Base-by-base conservation (phyloP, 2,113 vertebrate genomes). In the Gallinago media region DNA sequence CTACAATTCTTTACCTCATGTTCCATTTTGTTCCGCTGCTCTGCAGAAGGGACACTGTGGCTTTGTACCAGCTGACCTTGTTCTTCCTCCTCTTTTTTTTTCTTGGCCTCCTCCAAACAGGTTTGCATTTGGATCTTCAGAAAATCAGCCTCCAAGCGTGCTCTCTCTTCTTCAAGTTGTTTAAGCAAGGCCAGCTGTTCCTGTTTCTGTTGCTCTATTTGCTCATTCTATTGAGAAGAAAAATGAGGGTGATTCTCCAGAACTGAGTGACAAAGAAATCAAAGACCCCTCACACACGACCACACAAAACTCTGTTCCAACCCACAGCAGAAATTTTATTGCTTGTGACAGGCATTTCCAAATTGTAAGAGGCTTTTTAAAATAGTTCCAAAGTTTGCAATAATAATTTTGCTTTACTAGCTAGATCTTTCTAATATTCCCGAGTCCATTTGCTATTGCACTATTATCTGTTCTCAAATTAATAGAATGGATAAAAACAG, bases 101-200 rank as follows among this genome's bases (percentile, higher is more conserved):
- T 94, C 12, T 90, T 88, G 55, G 97, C 95, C 77, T 97, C 96
- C 91, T 98, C 98, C 76, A 98, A 95, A 73, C 98, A 98, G 61
- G 94, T 42, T 36, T 89, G 91, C 44, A 96, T 92, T 74, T 91
- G 92, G 29, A 97, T 97, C 46, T 97, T 98, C 32, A 97, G 94
- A 85, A 98, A 97, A 83, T 98, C 97, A 70, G 97, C 98, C 97
- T 99, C 98, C 88, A 99, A 88, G 80, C 77, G 78, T 62, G 88
- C 88, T 79, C 97, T 98, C 94, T 99, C 98, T 88, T 98, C 98
- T 83, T 99, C 99, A 85, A 99, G 97, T 85, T 98, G 98, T 93
- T 98, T 97, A 55, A 99, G 98, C 89, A 99, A 97, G 73, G 92
- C 92, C 83, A 99, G 59, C 95, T 99, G 99, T 88, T 99, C 98